Evolutionary conservation across 2,888 invertebrate species (phyloP).

Genomic region (Hermodice carunculata): DNA sequence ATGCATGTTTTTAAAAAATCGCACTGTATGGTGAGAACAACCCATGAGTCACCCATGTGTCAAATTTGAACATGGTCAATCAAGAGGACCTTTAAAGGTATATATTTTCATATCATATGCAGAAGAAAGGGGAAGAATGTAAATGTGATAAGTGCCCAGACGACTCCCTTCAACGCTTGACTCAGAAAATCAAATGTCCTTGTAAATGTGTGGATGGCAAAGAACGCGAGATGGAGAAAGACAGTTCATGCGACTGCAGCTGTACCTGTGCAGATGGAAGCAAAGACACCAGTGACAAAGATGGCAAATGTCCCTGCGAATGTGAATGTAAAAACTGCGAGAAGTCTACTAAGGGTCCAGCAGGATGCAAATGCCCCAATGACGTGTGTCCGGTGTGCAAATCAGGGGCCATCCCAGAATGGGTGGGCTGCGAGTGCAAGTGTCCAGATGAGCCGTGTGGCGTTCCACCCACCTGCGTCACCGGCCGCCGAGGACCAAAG

Average conservation of each 20-base stretch:
- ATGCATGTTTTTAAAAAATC: no score
- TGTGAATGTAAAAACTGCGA: slow-evolving; percentile 19
- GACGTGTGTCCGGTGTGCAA: slow-evolving; percentile 16
- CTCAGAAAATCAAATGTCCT: no score
- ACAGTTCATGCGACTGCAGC: background rate
- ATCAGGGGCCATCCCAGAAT: background rate
- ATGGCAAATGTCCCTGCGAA: slow-evolving; percentile 13
- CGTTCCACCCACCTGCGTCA: background rate
- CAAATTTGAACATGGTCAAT: no score
- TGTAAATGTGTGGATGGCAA: no score
- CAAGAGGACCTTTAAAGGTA: no score
- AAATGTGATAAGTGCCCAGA: no score
- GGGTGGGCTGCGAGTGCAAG: slow-evolving; percentile 4
- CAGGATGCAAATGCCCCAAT: slow-evolving; percentile 13
- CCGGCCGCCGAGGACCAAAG: background rate
- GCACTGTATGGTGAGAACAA: no score
- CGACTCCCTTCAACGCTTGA: no score
- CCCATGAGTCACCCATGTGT: no score
- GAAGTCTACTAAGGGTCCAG: slow-evolving; percentile 12
- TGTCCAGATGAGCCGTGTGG: slow-evolving; percentile 2
- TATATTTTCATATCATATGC: no score
- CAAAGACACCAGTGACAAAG: background rate
- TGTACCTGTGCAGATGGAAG: slow-evolving; percentile 14
- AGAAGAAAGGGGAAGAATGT: no score
- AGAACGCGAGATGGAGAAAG: no score